Conservation (phyloP, 2,888 invertebrate species). For the Melipona bicolor region DNA sequence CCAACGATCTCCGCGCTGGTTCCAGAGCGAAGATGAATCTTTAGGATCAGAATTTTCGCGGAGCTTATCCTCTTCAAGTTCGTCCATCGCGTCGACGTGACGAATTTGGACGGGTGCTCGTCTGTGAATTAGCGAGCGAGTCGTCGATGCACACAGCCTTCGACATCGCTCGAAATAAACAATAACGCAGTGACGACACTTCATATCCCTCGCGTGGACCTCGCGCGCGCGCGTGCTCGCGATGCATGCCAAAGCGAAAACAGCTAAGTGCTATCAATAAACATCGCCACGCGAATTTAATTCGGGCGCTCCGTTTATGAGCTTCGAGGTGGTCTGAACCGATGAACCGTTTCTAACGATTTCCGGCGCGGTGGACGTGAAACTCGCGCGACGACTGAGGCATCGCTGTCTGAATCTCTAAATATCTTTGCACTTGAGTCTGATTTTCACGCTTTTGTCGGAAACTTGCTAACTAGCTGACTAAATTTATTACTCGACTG, state of each 20-base stretch:
- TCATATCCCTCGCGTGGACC: conserved; percentile 36
- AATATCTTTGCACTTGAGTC: neutral
- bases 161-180: conserved; percentile 80
- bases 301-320: conserved; percentile 29
- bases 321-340: neutral
- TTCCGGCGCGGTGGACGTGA: neutral
- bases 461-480: too few species aligned
- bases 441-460: too few species aligned
- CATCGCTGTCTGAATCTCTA: neutral
- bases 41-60: too few species aligned
- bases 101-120: neutral
- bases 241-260: conserved; percentile 77
- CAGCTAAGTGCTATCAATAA: conserved; percentile 82
- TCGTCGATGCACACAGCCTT: conserved; percentile 67
- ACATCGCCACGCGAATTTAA: conserved; percentile 66
- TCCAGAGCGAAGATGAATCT: too few species aligned
- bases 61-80: too few species aligned
- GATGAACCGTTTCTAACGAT: conserved; percentile 7
- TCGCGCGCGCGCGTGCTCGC: conserved; percentile 53
- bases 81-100: too few species aligned
- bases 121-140: conserved; percentile 2
- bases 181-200: conserved; percentile 76
- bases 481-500: too few species aligned
- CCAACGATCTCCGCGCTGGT: too few species aligned
- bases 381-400: too few species aligned